A percentile compares a stretch with the other conserved stretches of the same genome.
These are phyloP conservation scores for Rallus limicola DNA, from an alignment of 2,113 vertebrate genomes.

Conservation along the genomic window DNA sequence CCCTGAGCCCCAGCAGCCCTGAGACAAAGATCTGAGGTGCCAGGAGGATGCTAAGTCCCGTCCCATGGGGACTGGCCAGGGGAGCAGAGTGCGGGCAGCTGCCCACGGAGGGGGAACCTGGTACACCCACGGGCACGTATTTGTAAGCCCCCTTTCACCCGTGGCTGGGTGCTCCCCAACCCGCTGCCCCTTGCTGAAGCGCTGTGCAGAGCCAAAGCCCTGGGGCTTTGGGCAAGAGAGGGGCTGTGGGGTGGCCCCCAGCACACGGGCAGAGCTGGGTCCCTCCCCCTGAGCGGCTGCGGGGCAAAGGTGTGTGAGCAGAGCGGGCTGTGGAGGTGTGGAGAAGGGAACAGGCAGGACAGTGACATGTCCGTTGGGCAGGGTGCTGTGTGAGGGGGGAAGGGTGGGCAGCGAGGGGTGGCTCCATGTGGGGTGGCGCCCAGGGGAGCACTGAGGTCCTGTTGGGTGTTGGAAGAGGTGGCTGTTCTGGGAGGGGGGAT, in stretches of 20 bases:
- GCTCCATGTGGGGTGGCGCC: neutral
- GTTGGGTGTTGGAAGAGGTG: neutral
- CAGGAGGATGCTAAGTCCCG: neutral
- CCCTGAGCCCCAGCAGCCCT: conserved; percentile 65
- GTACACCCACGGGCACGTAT: neutral
- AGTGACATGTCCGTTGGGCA: accelerated
- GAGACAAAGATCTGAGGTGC: conserved; percentile 80
- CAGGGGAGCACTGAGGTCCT: neutral
- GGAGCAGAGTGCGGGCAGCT: neutral
- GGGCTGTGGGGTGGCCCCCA: too few relatives aligned
- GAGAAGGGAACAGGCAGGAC: accelerated
- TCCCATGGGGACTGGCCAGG: neutral
- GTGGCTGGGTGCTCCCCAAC: accelerated
- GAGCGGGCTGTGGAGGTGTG: accelerated
- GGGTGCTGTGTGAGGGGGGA: neutral
- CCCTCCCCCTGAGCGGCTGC: neutral
- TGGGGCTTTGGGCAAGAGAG: too few relatives aligned
- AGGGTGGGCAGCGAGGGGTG: neutral
- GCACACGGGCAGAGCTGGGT: neutral
- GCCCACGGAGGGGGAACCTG: accelerated
- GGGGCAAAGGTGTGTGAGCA: accelerated
- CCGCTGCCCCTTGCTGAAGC: neutral
- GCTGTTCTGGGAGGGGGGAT: neutral
- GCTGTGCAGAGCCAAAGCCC: too few relatives aligned
- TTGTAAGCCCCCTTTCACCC: neutral